Percentiles rank a stretch among this genome's conserved stretches.
Evolutionary conservation across 2,113 vertebrate species (phyloP).

Genomic region (Actenoides hombroni): DNA sequence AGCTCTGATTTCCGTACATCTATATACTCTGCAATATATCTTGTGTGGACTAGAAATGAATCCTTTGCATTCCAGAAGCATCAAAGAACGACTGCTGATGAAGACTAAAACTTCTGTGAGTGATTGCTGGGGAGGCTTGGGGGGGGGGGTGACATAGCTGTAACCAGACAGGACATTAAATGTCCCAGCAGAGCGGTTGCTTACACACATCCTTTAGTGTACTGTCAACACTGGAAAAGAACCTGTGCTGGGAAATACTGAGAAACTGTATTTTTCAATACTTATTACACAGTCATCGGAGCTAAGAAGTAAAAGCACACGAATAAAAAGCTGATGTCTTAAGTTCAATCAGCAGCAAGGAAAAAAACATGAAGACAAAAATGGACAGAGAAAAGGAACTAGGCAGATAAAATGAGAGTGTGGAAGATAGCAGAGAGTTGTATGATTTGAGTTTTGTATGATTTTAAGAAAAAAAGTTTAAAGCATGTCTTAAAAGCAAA

Average conservation of each 20-base stretch:
- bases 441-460: neutral
- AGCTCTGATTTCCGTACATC: conserved; percentile 61
- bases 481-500: neutral
- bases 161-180: conserved; percentile 44
- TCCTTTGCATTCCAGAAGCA: conserved; percentile 48
- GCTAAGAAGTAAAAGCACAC: neutral
- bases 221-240: conserved; percentile 35
- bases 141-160: neutral
- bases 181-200: conserved; percentile 33
- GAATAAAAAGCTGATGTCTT: neutral
- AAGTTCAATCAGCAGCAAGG: neutral
- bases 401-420: neutral
- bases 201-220: conserved; percentile 20
- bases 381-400: neutral
- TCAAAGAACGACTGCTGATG: conserved; percentile 54
- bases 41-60: conserved; percentile 56
- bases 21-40: conserved; percentile 64
- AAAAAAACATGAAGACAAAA: neutral
- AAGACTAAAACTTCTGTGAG: conserved; percentile 60
- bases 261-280: neutral
- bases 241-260: neutral
- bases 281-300: neutral
- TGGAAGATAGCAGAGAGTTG: neutral
- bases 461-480: neutral
- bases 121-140: neutral